Evolutionary conservation across 2,797 vertebrate genomes (phyloP), one percentile per base, ranked within the genome.

Genomic region (Tapera naevia): DNA sequence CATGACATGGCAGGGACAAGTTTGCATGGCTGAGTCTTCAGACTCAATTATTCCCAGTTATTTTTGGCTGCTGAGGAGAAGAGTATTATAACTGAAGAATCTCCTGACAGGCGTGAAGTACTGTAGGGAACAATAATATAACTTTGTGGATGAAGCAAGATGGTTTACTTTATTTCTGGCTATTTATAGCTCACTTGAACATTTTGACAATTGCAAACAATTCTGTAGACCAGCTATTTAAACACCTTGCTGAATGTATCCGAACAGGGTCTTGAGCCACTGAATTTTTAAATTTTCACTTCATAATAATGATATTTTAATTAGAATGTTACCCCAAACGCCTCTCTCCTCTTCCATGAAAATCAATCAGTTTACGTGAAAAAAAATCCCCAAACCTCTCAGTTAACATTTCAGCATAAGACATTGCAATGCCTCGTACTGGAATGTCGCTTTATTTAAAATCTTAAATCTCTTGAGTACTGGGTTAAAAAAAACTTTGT

Each of bases 151-250:
- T 53, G 66, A 76, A 91, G 58, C 62, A 91, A 94, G 65, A 10
- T 56, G 56, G 12, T 83, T 94, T 92, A 97, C 84, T 96, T 94
- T 95, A 95, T 81, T 95, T 94, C 88, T 71, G 45, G 35, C 62
- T 97, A 97, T 97, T 97, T 97, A 96, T 97, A 97, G 83, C 51
- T 95, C 80, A 81, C 66, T 83, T 86, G 94, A 97, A 92, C 60
- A 87, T 88, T 93, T 90, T 96, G 88, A 97, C 88, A 97, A 92
- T 57, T 88, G 80, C 72, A 96, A 97, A 96, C 74, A 92, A 50
- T 75, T 71, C 66, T 85, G 53, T 79, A 94, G 86, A 95, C 65
- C 82, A 93, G 91, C 86, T 96, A 91, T 94, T 97, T 97, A 94
- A 97, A 86, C 56, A 81, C 32, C 69, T 62, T 91, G 65, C 87